A percentile compares a stretch with the other conserved stretches of the same genome.
Evolutionary conservation across 2,888 invertebrate genomes (phyloP).

Genomic region (Pterostichus madidus): DNA sequence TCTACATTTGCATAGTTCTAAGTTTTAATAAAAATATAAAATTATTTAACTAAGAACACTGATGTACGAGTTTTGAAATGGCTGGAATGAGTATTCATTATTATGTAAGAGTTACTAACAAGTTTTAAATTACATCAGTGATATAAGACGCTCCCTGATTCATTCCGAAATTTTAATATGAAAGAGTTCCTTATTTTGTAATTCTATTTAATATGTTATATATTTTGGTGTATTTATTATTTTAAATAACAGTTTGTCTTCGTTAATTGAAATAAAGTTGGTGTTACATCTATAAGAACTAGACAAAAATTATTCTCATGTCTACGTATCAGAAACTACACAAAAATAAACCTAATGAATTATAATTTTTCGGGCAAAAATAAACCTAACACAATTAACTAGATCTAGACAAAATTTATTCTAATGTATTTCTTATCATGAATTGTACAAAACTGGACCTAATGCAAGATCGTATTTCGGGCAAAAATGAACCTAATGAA

Average conservation of each 20-base stretch:
- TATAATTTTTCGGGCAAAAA: too few species aligned
- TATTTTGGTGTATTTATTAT: conserved; percentile 45
- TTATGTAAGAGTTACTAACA: too few species aligned
- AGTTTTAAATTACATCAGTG: neutral
- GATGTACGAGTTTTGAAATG: conserved; percentile 2
- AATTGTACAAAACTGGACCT: too few species aligned
- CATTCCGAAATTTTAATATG: conserved; percentile 20
- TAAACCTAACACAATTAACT: too few species aligned
- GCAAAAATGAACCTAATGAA: too few species aligned
- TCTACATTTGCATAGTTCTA: conserved; percentile 36
- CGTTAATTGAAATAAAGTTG: neutral
- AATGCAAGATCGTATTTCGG: too few species aligned
- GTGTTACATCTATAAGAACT: neutral
- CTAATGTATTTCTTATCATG: too few species aligned
- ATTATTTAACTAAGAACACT: conserved; percentile 29
- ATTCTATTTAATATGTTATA: conserved; percentile 24
- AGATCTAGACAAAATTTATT: too few species aligned
- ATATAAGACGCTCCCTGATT: conserved; percentile 28
- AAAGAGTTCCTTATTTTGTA: conserved; percentile 8
- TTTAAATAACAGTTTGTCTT: conserved; percentile 1
- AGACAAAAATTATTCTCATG: too few species aligned
- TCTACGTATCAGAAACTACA: too few species aligned
- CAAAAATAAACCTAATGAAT: too few species aligned
- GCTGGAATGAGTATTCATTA: conserved; percentile 32
- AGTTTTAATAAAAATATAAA: conserved; percentile 44